Base-by-base conservation (phyloP, 2,888 invertebrate species). In the Acrobasis suavella region DNA sequence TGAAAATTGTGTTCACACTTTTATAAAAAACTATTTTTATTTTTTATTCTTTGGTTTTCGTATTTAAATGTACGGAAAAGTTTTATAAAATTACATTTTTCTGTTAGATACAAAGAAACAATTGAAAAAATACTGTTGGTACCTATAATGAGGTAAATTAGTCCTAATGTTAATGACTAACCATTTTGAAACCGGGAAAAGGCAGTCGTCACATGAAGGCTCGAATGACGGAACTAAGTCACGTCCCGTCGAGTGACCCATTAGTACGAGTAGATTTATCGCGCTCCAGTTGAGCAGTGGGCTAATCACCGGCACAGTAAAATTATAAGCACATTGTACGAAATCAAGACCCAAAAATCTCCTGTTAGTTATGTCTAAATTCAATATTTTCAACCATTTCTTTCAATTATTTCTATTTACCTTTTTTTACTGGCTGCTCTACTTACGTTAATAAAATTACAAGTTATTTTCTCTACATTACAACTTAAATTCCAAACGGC, bases 171-270 rank as follows among this genome's bases (percentile, higher is more conserved):
- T n/a, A n/a, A n/a, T n/a, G n/a, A n/a, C n/a, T n/a, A 46, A 46
- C 42, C 42, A 42, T 46, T n/a, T 46, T 46, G 46, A 14, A 42
- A 42, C 12, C 3, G 42, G 5, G 42, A 14, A 14, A 46, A 46
- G n/a, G 46, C 9, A 46, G 6, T 14, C 22, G 46, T 46, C 14
- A 14, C 46, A 46, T 46, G 46, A 42, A 50, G 16, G 7, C 51
- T 10, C 51, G 17, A 52, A 60, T 60, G 50, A 60, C 38, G 50
- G 59, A 60, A 38, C 50, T 38, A 50, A 60, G 59, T 38, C 37
- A n/a, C 38, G 63, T 65, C 65, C 68, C 68, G 66, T 65, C 62
- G 65, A 66, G 62, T 58, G 59, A 52, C 62, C 64, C 63, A 65
- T 68, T 64, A 61, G 59, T n/a, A n/a, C n/a, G n/a, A n/a, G n/a